Base-by-base conservation (phyloP, 1,140 invertebrate species). In the Polypedilum pembai region DNA sequence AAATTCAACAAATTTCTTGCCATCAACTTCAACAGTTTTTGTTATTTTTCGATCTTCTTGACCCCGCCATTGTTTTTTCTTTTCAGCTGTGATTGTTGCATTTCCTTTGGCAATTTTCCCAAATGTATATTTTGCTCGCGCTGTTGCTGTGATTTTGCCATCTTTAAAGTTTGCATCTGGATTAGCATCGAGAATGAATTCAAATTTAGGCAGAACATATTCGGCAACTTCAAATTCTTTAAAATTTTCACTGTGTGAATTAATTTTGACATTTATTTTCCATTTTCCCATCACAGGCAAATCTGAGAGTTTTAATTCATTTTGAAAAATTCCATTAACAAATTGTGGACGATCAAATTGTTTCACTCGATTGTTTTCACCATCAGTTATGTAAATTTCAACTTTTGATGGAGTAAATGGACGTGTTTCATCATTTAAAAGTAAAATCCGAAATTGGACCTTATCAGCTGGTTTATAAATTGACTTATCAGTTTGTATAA, bases 401-500 rank as follows among this genome's bases (percentile, higher is more conserved):
- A 56, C 45, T 56, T 56, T 56, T 15, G 45, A 56, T 12, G 45
- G 12, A 56, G 1, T 56, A 56, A 56, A 56, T 76, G 81, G 94
- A 78, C 89, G 88, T 8, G 95, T 83, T 76, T 90, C 86, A 1
- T 90, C 88, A 81, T 93, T 90, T 20, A 95, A 83, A n/a, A 93
- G 84, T 8, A 98, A 84, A 8, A 92, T 89, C 75, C 95, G 86
- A 80, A 96, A 98, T 79, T 91, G 87, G 15, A 98, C 88, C 78
- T 88, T 88, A 78, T 93, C 88, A 8, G 91, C 90, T 0, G 95
- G 95, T 80, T 96, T 94, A 80, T 98, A 98, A 76, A 98, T 91
- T 1, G 92, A 89, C 82, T 95, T 94, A 83, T 98, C 96, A 0
- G 95, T 97, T 81, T 98, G 95, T 76, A 98, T 89, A 78, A 98